These are phyloP conservation scores for Ctenopoma kingsleyae DNA, from an alignment of 2,797 vertebrate genomes.

Conservation along the genomic window DNA sequence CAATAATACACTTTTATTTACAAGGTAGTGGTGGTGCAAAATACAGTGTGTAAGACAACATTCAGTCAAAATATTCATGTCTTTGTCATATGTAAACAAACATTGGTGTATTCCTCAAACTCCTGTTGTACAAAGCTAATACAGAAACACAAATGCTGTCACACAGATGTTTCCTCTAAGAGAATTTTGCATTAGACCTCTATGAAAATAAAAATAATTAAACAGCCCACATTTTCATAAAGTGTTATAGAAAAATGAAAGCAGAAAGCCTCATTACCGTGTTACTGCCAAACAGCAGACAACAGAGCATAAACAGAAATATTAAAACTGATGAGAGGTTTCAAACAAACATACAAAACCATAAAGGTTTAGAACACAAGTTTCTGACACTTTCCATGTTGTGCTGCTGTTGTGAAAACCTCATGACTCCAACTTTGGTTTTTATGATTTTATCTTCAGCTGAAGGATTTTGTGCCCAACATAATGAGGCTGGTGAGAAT, in stretches of 20 bases:
- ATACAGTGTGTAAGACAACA: slow-evolving; percentile 83
- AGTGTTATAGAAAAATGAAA: slow-evolving; percentile 40
- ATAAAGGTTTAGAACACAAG: slow-evolving; percentile 16
- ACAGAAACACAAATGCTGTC: slow-evolving; percentile 57
- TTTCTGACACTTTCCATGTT: slow-evolving; percentile 15
- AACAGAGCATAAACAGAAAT: slow-evolving; percentile 38
- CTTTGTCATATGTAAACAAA: slow-evolving; percentile 82
- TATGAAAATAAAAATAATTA: slow-evolving; percentile 34
- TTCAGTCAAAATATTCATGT: slow-evolving; percentile 77
- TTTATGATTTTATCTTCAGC: slow-evolving; percentile 1
- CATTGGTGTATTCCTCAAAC: slow-evolving; percentile 56
- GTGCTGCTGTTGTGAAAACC: slow-evolving; percentile 35
- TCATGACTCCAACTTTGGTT: slow-evolving; percentile 35
- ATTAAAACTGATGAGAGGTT: slow-evolving; percentile 30
- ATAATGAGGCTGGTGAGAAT: background rate
- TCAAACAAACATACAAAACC: slow-evolving; percentile 43
- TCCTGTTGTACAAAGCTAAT: slow-evolving; percentile 53
- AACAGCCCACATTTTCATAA: slow-evolving; percentile 47
- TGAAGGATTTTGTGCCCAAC: background rate
- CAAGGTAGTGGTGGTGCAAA: slow-evolving; percentile 80
- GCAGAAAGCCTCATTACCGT: slow-evolving; percentile 39
- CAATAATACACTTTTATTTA: slow-evolving; percentile 75
- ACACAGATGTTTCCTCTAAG: slow-evolving; percentile 51
- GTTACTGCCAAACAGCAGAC: slow-evolving; percentile 31
- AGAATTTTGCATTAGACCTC: slow-evolving; percentile 48